These are phyloP conservation scores for Mus minutoides DNA, from an alignment of 2,797 vertebrate genomes.

Conservation along the genomic window DNA sequence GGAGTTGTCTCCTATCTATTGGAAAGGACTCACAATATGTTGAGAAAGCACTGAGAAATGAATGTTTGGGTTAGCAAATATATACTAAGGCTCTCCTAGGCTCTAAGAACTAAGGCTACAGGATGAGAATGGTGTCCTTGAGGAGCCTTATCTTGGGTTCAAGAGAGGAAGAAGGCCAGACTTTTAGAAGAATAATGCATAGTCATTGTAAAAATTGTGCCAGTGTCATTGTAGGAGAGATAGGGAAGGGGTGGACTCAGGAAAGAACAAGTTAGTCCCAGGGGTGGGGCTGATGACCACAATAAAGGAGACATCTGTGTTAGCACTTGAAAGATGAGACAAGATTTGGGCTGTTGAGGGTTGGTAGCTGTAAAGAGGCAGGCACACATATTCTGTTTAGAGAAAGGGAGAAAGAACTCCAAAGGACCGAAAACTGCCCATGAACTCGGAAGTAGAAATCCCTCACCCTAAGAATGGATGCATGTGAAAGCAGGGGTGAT, in stretches of 20 bases:
- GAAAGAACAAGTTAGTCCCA: background rate
- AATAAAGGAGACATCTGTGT: background rate
- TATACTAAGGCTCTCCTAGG: background rate
- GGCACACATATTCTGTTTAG: background rate
- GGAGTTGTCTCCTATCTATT: background rate
- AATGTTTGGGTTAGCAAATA: background rate
- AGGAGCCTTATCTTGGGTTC: background rate
- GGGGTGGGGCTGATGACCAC: no score
- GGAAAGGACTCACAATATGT: background rate
- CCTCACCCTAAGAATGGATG: background rate
- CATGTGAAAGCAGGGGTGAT: background rate
- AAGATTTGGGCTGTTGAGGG: background rate
- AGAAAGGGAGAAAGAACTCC: background rate
- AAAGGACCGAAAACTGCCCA: background rate
- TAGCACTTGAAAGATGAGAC: background rate
- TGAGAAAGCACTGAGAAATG: background rate
- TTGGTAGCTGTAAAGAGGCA: background rate
- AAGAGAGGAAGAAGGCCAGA: background rate
- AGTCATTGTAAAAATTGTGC: background rate
- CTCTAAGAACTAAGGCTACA: background rate
- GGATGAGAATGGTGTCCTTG: background rate
- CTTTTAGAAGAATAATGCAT: background rate
- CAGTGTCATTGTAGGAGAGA: background rate
- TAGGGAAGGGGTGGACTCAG: background rate
- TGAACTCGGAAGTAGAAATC: background rate